phyloP scores from a whole-genome alignment of 2,113 vertebrate genomes.

The Scomber japonicus region DNA sequence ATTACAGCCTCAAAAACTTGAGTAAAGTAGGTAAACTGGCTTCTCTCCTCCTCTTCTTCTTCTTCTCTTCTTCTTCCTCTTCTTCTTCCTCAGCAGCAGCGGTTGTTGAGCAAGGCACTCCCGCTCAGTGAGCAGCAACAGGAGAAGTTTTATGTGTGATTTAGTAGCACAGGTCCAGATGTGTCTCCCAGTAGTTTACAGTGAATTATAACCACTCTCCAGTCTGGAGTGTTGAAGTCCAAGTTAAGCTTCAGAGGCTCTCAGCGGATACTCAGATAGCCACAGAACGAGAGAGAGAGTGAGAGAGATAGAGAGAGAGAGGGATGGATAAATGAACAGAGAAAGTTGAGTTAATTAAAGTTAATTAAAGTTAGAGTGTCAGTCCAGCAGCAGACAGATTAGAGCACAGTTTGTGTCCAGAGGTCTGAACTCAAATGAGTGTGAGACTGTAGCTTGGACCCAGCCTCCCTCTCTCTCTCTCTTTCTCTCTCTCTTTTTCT shows the following conservation, averaged over 20 bases:
- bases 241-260: background rate
- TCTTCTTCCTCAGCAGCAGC: background rate
- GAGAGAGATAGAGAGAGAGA: background rate
- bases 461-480: background rate
- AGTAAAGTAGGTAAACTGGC: background rate
- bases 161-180: background rate
- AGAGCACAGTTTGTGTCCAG: slow-evolving; percentile 42
- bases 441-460: slow-evolving; percentile 23
- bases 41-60: slow-evolving; percentile 1
- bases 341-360: background rate
- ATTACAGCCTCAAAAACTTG: background rate
- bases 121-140: background rate
- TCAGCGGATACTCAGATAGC: background rate
- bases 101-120: slow-evolving; percentile 37
- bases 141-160: background rate
- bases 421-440: slow-evolving; percentile 36
- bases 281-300: background rate
- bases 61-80: background rate
- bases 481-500: slow-evolving; percentile 8
- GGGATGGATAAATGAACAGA: background rate
- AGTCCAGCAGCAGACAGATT: slow-evolving; percentile 26
- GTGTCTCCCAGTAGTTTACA: background rate
- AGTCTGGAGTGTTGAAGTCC: background rate
- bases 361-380: background rate
- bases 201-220: background rate